Conservation (phyloP, 2,797 vertebrate genomes). For the Dermochelys coriacea region DNA sequence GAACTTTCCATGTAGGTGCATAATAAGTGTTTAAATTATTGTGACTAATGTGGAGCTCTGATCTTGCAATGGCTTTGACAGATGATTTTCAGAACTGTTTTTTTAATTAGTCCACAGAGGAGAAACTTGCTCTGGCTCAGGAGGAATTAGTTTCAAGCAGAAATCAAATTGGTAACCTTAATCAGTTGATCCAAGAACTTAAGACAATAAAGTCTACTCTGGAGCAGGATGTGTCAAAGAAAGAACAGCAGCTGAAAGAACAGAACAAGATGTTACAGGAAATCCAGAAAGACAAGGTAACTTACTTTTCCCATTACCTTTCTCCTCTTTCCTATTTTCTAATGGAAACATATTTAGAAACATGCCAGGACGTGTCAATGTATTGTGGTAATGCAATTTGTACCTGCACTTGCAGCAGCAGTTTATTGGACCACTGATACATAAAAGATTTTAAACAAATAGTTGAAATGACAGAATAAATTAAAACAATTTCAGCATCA, state of each 20-base stretch:
- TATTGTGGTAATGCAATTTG: neutral
- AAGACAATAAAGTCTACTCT: constrained; percentile 78
- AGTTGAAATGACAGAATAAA: neutral
- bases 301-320: neutral
- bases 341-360: neutral
- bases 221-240: constrained; percentile 87
- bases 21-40: neutral
- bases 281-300: constrained; percentile 90
- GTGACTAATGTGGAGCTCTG: neutral
- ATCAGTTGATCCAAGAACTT: constrained; percentile 89
- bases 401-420: neutral
- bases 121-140: constrained; percentile 90
- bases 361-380: neutral
- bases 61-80: neutral
- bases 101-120: constrained; percentile 86
- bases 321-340: neutral
- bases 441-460: neutral
- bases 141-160: constrained; percentile 92
- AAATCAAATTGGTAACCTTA: constrained; percentile 87
- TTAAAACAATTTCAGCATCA: neutral
- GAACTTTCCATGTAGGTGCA: neutral
- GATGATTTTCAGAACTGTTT: constrained; percentile 46
- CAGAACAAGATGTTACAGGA: constrained; percentile 85
- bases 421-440: neutral
- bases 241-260: constrained; percentile 84